Evolutionary conservation across 2,113 vertebrate species (phyloP).

Genomic region (Saccopteryx bilineata): DNA sequence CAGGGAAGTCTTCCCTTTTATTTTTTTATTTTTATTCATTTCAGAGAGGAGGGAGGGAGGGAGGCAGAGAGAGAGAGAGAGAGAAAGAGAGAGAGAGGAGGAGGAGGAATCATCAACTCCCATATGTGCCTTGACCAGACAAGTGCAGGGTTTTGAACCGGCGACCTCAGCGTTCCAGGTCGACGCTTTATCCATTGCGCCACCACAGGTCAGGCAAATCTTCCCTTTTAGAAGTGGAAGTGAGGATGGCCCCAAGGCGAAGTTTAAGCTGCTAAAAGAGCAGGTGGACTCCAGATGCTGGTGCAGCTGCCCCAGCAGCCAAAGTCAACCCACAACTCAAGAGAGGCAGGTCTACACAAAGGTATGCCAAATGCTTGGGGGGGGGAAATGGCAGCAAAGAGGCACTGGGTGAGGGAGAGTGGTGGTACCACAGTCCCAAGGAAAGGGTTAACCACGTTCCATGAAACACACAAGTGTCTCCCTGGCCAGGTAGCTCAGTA

Average conservation of each 20-base stretch:
- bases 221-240: conserved; percentile 26
- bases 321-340: neutral
- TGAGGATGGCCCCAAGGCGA: neutral
- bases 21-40: too few species aligned
- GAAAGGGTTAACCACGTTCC: neutral
- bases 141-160: too few species aligned
- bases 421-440: neutral
- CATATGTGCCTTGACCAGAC: too few species aligned
- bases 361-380: neutral
- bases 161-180: too few species aligned
- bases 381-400: neutral
- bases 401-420: neutral
- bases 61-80: too few species aligned
- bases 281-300: conserved; percentile 55
- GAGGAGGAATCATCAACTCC: too few species aligned
- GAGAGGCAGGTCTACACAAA: neutral
- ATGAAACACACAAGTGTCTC: neutral
- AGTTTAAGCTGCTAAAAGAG: neutral
- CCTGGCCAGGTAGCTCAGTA: too few species aligned
- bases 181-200: too few species aligned
- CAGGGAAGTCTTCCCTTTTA: too few species aligned
- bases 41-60: too few species aligned
- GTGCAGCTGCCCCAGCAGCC: neutral
- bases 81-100: too few species aligned
- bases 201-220: too few species aligned